These are phyloP conservation scores for Halcyon smyrnensis DNA, from an alignment of 2,797 vertebrate genomes.

Conservation along the genomic window DNA sequence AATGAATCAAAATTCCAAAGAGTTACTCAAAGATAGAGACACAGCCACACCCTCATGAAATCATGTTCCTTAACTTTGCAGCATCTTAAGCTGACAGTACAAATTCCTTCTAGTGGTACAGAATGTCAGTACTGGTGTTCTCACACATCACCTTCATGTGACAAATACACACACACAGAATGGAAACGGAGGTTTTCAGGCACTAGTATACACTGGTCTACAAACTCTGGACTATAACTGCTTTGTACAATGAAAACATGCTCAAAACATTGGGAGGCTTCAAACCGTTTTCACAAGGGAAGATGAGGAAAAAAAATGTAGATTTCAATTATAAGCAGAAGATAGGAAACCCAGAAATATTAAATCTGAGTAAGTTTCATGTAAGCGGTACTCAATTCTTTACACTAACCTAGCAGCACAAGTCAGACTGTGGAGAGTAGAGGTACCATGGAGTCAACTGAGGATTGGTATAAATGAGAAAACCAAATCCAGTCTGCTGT, in stretches of 20 bases:
- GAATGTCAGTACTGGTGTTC: background rate
- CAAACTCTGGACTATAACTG: background rate
- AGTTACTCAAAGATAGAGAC: slow-evolving; percentile 16
- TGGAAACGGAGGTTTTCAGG: background rate
- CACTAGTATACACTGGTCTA: background rate
- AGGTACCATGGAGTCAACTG: background rate
- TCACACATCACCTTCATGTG: background rate
- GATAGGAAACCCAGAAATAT: background rate
- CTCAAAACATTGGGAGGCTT: background rate
- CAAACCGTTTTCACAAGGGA: background rate
- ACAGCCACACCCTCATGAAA: slow-evolving; percentile 11
- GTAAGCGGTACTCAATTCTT: background rate
- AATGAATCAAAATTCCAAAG: slow-evolving; percentile 52
- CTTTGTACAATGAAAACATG: background rate
- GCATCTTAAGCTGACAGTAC: background rate
- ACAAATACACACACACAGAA: background rate
- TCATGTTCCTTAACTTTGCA: background rate
- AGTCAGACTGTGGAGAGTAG: background rate
- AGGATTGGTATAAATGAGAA: background rate
- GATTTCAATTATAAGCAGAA: background rate
- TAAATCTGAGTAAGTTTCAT: background rate
- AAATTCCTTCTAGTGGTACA: background rate
- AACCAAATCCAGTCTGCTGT: background rate
- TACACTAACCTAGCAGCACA: background rate
- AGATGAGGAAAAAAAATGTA: background rate